These are phyloP conservation scores for Anguilla pacifica DNA, from an alignment of 2,797 vertebrate species.

Conservation along the genomic window DNA sequence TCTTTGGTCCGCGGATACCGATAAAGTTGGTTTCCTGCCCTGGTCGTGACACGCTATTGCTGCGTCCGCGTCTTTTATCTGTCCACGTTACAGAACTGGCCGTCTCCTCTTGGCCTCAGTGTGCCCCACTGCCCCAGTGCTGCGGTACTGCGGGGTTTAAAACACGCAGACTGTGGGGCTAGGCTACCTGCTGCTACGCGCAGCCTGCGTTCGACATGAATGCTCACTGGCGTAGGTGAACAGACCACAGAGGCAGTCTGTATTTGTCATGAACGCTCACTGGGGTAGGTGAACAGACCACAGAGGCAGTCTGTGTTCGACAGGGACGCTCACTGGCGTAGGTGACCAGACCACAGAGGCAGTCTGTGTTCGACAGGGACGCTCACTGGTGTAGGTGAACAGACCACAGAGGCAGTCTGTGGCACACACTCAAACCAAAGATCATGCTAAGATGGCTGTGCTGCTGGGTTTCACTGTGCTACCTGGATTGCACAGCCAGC, in stretches of 20 bases:
- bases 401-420: neutral
- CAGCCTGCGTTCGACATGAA: neutral
- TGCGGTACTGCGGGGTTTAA: neutral
- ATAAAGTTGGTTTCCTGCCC: neutral
- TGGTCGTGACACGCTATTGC: neutral
- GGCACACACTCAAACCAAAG: neutral
- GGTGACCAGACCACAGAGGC: no score
- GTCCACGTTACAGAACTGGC: neutral
- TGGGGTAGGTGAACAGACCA: no score
- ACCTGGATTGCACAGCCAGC: neutral
- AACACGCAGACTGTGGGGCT: neutral
- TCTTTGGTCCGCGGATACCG: no score
- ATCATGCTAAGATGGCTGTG: neutral
- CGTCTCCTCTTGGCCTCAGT: neutral
- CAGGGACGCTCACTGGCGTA: no score
- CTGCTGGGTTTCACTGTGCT: neutral
- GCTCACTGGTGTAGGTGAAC: neutral
- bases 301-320: no score
- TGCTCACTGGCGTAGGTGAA: no score
- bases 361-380: neutral
- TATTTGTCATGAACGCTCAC: no score
- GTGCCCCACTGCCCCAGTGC: neutral
- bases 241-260: no score
- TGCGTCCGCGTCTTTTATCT: neutral
- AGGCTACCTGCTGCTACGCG: neutral